Evolutionary conservation across 2,113 vertebrate genomes (phyloP).

Genomic region (Oreochromis spilurus): DNA sequence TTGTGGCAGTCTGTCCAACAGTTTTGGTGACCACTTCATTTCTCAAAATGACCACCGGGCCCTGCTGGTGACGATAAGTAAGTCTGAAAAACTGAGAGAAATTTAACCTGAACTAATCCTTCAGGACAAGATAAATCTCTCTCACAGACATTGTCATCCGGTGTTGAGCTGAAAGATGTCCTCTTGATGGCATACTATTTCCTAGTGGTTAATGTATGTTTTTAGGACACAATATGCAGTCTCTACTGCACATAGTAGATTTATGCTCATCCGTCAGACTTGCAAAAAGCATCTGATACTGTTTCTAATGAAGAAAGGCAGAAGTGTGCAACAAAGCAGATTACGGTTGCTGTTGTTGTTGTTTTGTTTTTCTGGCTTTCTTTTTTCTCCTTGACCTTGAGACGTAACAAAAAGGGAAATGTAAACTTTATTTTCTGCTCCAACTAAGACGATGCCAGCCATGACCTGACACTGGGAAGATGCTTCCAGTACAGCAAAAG

Average conservation of each 20-base stretch:
- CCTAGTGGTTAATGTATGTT: not conserved
- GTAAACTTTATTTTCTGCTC: slow-evolving; percentile 24
- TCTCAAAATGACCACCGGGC: not conserved
- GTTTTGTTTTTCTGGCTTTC: not conserved
- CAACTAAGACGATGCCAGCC: not conserved
- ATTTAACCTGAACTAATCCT: not conserved
- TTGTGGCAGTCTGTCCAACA: not conserved
- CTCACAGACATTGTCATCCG: not conserved
- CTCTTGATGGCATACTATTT: not conserved
- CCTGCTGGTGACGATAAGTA: not conserved
- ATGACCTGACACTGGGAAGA: not conserved
- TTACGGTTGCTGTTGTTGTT: not conserved
- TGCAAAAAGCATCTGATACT: not conserved
- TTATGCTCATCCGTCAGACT: not conserved
- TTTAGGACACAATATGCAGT: not conserved
- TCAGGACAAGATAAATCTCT: not conserved
- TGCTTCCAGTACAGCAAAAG: slow-evolving; percentile 14
- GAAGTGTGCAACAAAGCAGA: not conserved
- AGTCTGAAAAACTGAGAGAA: fast-evolving
- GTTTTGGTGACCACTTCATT: not conserved
- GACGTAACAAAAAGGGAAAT: not conserved
- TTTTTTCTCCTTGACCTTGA: not conserved
- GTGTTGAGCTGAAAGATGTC: not conserved
- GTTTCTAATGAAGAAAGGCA: not conserved
- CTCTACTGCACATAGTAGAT: not conserved